Percentiles rank a stretch among this genome's conserved stretches.
These are phyloP conservation scores for Eupithecia subfuscata DNA, from an alignment of 2,888 invertebrate species.

Conservation along the genomic window DNA sequence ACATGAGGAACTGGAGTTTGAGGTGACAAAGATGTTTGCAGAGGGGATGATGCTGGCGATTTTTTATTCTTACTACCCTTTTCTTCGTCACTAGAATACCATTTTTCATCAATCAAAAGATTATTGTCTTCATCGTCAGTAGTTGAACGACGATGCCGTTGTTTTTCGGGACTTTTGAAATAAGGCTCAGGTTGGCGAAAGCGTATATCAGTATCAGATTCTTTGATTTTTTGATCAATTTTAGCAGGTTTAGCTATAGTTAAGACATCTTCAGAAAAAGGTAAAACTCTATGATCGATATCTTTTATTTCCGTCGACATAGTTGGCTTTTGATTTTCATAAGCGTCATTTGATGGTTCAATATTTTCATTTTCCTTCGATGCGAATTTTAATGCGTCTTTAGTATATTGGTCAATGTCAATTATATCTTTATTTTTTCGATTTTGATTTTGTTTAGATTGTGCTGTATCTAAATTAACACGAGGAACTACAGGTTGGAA, in stretches of 20 bases:
- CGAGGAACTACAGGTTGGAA: constrained; percentile 65
- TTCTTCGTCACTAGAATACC: constrained; percentile 93
- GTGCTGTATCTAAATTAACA: constrained; percentile 53
- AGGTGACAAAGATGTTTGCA: constrained; percentile 59
- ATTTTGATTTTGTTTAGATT: constrained; percentile 56
- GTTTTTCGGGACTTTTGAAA: constrained; percentile 75
- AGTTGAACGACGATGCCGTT: constrained; percentile 74
- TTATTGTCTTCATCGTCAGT: constrained; percentile 85
- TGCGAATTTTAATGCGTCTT: constrained; percentile 81
- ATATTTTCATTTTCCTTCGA: constrained; percentile 79
- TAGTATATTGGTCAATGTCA: constrained; percentile 82
- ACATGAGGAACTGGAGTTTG: constrained; percentile 75
- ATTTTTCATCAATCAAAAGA: constrained; percentile 85
- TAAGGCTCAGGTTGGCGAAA: constrained; percentile 78
- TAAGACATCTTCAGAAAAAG: constrained; percentile 68
- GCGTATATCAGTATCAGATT: constrained; percentile 77
- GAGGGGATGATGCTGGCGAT: constrained; percentile 71
- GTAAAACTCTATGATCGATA: constrained; percentile 79
- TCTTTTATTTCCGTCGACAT: constrained; percentile 70
- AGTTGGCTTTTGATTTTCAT: constrained; percentile 63
- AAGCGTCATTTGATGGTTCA: constrained; percentile 72
- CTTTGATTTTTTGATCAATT: constrained; percentile 56
- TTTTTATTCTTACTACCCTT: constrained; percentile 75
- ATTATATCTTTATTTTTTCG: constrained; percentile 72
- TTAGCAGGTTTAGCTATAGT: constrained; percentile 54